Conservation (phyloP, 2,113 vertebrate species). For the Balaeniceps rex region DNA sequence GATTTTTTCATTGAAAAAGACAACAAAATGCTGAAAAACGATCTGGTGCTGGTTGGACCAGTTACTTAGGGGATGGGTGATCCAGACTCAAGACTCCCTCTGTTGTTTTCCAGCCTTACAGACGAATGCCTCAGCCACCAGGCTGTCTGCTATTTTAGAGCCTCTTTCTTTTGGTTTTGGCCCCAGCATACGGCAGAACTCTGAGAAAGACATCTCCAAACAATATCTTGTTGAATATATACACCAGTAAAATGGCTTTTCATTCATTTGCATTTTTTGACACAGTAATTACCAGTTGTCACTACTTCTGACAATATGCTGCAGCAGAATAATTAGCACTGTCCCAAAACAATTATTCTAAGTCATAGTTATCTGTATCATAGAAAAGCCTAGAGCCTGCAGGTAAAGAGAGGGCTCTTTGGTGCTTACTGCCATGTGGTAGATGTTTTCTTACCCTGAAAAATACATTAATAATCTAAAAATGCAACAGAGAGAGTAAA, state of each 20-base stretch:
- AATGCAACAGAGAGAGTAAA: background rate
- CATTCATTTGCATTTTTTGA: background rate
- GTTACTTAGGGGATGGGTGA: background rate
- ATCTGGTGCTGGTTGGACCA: background rate
- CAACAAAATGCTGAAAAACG: background rate
- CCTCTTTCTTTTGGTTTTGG: background rate
- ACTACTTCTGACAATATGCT: background rate
- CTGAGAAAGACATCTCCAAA: background rate
- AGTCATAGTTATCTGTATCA: background rate
- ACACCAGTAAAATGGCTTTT: background rate
- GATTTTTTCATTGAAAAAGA: background rate
- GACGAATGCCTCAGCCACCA: background rate
- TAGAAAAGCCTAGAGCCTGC: background rate
- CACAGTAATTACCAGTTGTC: background rate
- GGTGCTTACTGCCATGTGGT: background rate
- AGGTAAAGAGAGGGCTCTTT: background rate
- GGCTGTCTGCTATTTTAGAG: background rate
- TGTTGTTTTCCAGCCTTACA: background rate
- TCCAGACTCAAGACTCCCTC: background rate
- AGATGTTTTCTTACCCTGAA: background rate
- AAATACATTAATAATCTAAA: background rate
- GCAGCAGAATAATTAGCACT: background rate
- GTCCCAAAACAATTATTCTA: background rate
- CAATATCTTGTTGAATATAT: background rate
- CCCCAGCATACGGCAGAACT: background rate